phyloP scores from a whole-genome alignment of 2,797 vertebrate species.

The Caiman crocodilus region DNA sequence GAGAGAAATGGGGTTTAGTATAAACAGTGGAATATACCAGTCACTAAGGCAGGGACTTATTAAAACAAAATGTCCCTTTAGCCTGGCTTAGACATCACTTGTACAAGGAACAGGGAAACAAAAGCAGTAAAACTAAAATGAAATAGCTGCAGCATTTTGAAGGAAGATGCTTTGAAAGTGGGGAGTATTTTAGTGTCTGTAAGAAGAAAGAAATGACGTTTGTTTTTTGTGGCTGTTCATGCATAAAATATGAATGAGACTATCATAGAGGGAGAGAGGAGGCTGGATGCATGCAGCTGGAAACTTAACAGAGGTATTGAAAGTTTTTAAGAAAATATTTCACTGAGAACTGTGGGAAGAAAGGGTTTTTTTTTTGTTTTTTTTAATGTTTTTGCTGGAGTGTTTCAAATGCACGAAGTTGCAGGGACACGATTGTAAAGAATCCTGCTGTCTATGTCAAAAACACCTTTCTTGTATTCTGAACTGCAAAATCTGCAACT shows the following conservation, averaged over 20 bases:
- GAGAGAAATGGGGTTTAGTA: neutral
- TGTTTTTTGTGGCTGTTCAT: neutral
- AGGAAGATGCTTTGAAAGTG: neutral
- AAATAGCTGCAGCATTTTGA: neutral
- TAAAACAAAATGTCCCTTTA: neutral
- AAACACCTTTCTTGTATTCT: neutral
- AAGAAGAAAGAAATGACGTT: neutral
- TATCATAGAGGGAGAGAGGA: neutral
- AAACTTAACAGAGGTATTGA: neutral
- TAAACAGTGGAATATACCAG: neutral
- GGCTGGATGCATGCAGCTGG: slow-evolving; percentile 3
- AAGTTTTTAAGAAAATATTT: neutral
- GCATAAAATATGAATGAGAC: neutral
- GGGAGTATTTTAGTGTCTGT: neutral
- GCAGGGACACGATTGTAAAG: neutral
- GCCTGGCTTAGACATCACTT: neutral
- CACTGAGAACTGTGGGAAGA: neutral
- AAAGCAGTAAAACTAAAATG: neutral
- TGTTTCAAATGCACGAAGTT: neutral
- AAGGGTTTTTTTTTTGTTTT: neutral
- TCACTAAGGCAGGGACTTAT: neutral
- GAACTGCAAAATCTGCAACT: neutral
- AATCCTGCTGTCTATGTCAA: neutral
- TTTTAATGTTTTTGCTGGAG: neutral
- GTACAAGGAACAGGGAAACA: neutral